These are phyloP conservation scores for Sylvia atricapilla DNA, from an alignment of 2,113 vertebrate species.

Conservation along the genomic window DNA sequence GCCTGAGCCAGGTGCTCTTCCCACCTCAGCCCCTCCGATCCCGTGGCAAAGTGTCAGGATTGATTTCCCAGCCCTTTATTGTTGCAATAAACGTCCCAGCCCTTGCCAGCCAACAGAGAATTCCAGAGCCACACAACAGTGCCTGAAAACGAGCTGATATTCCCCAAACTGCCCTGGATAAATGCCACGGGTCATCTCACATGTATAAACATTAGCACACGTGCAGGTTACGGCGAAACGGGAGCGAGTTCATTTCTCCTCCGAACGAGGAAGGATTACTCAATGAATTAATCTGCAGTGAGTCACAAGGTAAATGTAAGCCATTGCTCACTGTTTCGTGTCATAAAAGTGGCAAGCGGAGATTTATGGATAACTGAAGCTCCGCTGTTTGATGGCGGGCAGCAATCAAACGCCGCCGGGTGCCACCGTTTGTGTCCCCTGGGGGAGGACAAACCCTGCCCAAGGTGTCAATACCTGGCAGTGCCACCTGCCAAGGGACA, in stretches of 20 bases:
- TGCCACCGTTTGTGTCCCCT: not conserved
- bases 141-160: not conserved
- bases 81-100: not conserved
- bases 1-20: not conserved
- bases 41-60: not conserved
- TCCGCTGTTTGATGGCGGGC: not conserved
- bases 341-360: not conserved
- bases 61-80: not conserved
- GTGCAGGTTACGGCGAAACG: not conserved
- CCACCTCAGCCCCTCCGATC: not conserved
- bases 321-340: not conserved
- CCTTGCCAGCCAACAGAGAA: not conserved
- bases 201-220: not conserved
- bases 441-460: not conserved
- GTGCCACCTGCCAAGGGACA: not conserved
- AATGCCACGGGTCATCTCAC: not conserved
- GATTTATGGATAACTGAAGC: conserved; percentile 17
- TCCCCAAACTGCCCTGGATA: not conserved
- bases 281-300: not conserved
- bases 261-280: not conserved
- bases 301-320: conserved; percentile 26
- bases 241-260: not conserved
- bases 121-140: not conserved
- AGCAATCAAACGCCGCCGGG: not conserved
- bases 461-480: not conserved